phyloP scores from a whole-genome alignment of 92 coral and sea anemone species.

The Parazoanthus swiftii region DNA sequence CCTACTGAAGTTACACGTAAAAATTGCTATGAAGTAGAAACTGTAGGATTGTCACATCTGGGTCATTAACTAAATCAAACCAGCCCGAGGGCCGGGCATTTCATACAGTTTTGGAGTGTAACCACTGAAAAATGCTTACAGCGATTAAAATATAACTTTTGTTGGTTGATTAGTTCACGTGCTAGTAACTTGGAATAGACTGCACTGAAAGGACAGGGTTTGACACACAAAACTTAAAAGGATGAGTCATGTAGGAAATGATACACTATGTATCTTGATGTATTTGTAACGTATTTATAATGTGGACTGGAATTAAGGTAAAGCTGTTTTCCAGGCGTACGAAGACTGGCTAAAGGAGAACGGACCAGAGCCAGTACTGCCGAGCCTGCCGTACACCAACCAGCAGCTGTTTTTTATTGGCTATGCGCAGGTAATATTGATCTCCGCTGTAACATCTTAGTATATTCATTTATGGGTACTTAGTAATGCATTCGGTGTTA shows the following conservation, averaged over 20 bases:
- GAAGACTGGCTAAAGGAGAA: slow-evolving; percentile 82
- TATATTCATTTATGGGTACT: background rate
- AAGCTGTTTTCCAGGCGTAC: slow-evolving; percentile 69
- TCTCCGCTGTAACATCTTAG: background rate
- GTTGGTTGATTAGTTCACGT: too few relatives aligned
- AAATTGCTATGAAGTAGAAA: too few relatives aligned
- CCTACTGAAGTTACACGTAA: too few relatives aligned
- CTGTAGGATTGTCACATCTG: too few relatives aligned
- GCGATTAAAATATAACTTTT: too few relatives aligned
- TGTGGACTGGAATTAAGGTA: background rate
- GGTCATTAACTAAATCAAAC: too few relatives aligned
- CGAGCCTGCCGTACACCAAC: slow-evolving; percentile 77
- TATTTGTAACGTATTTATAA: background rate
- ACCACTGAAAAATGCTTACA: too few relatives aligned
- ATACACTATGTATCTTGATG: background rate
- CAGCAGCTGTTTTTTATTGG: slow-evolving; percentile 97
- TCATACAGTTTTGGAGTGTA: too few relatives aligned
- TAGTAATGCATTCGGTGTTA: background rate
- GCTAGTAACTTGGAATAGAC: too few relatives aligned
- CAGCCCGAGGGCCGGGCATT: too few relatives aligned
- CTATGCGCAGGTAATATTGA: slow-evolving; percentile 85
- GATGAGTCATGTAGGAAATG: background rate
- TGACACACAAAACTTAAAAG: too few relatives aligned
- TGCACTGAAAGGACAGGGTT: too few relatives aligned
- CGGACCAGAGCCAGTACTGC: slow-evolving; percentile 74